phyloP scores from a whole-genome alignment of 2,113 vertebrate species.

The Microtus richardsoni region DNA sequence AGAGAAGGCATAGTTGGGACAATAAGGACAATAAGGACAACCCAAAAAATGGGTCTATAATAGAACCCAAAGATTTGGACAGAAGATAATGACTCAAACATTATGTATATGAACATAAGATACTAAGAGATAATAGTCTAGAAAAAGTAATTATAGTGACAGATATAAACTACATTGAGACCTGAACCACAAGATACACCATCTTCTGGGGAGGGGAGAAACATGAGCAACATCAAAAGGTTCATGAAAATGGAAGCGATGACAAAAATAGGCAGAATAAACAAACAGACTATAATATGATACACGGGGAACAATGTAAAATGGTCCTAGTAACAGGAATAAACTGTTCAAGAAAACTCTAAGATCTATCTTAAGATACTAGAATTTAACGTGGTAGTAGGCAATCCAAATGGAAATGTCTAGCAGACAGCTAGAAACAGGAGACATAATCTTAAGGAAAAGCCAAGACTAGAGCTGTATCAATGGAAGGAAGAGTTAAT shows the following conservation, averaged over 20 bases:
- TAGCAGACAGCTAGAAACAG: constrained; percentile 37
- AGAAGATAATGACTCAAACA: constrained; percentile 10
- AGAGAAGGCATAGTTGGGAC: background rate
- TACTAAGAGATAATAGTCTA: background rate
- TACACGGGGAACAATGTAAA: constrained; percentile 2
- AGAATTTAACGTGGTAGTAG: constrained; percentile 41
- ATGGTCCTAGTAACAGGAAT: background rate
- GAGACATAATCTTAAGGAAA: constrained; percentile 19
- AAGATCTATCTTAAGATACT: constrained; percentile 10
- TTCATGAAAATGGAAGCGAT: background rate
- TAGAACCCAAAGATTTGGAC: background rate
- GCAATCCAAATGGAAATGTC: background rate
- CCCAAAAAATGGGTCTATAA: background rate
- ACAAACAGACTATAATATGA: background rate
- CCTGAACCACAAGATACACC: background rate
- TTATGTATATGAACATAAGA: background rate
- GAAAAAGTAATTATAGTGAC: background rate
- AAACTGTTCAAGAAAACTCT: background rate
- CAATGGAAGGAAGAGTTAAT: background rate
- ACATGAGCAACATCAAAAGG: background rate
- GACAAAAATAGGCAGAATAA: constrained; percentile 9
- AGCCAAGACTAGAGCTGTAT: background rate
- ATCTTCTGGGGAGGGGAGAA: background rate
- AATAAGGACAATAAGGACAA: constrained; percentile 22
- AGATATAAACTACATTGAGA: background rate